phyloP scores from a whole-genome alignment of 1,140 invertebrate species.

The Helicoverpa zea region DNA sequence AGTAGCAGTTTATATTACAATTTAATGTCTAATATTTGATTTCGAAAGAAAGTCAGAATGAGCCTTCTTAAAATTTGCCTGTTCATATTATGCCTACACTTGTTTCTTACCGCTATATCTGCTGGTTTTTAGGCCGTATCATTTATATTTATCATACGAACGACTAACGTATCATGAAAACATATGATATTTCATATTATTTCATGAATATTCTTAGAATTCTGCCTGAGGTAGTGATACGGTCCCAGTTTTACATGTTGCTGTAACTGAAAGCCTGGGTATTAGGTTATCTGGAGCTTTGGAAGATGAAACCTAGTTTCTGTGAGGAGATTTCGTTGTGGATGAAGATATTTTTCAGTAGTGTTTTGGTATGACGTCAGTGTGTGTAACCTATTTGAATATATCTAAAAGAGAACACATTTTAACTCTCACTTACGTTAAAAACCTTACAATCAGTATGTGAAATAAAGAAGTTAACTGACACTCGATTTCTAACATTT shows the following conservation, averaged over 20 bases:
- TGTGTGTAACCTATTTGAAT: background rate
- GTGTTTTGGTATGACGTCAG: background rate
- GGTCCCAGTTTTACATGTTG: background rate
- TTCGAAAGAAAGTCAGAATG: background rate
- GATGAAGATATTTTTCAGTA: background rate
- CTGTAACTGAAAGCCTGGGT: background rate
- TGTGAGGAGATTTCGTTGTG: background rate
- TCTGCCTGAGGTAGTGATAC: background rate
- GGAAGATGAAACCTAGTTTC: background rate
- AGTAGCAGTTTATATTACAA: too few relatives aligned
- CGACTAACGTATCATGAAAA: background rate
- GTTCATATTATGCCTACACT: conserved; percentile 2
- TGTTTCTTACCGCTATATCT: background rate
- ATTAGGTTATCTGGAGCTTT: background rate
- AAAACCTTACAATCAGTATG: too few relatives aligned
- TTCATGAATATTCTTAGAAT: background rate
- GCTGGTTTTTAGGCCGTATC: background rate
- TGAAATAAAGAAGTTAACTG: too few relatives aligned
- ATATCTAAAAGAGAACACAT: too few relatives aligned
- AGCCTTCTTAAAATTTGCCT: background rate
- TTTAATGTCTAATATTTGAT: background rate
- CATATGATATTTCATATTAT: background rate
- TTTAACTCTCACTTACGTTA: too few relatives aligned
- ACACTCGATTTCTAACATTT: too few relatives aligned
- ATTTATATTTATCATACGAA: conserved; percentile 20